Evolutionary conservation across 2,113 vertebrate species (phyloP), one percentile per base, ranked within the genome.

Genomic region (Heteronetta atricapilla): DNA sequence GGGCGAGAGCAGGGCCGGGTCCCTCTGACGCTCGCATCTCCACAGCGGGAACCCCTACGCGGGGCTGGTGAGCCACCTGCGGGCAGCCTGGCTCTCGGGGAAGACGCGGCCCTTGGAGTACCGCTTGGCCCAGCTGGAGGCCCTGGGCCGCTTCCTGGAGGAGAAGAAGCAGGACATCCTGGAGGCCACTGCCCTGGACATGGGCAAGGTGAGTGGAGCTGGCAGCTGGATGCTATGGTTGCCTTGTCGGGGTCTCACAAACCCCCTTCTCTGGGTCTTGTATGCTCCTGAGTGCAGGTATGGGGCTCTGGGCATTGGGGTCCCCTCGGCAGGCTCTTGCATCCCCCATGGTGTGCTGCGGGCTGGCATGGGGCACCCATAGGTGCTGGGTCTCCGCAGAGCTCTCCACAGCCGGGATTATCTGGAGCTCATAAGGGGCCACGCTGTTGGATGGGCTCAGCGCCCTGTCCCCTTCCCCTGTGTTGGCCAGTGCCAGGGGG

Each of bases 91-190:
- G 80, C 6, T 44, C 10, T 89, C 97, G 0, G 98, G 98, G 13
- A 78, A 94, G 81, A 98, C 98, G 0, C 56, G 97, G 14, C 95
- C 98, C 0, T 70, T 97, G 3, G 80, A 97, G 73, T 99, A 99
- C 53, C 97, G 99, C 0, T 17, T 64, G 2, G 62, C 96, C 0
- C 99, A 99, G 96, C 98, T 99, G 52, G 80, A 93, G 64, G 97
- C 96, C 11, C 95, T 99, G 62, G 90, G 97, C 36, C 87, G 95
- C 25, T 97, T 99, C 92, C 60, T 99, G 55, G 91, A 92, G 6
- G 99, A 99, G 3, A 98, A 99, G 33, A 98, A 98, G 96, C 29
- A 97, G 31, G 96, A 67, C 42, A 97, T 99, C 69, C 18, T 98
- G 38, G 90, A 98, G 2, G 98, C 98, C 1, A 86, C 98, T 20